Evolutionary conservation across 1,140 invertebrate species (phyloP).

Genomic region (Cotesia vestalis): DNA sequence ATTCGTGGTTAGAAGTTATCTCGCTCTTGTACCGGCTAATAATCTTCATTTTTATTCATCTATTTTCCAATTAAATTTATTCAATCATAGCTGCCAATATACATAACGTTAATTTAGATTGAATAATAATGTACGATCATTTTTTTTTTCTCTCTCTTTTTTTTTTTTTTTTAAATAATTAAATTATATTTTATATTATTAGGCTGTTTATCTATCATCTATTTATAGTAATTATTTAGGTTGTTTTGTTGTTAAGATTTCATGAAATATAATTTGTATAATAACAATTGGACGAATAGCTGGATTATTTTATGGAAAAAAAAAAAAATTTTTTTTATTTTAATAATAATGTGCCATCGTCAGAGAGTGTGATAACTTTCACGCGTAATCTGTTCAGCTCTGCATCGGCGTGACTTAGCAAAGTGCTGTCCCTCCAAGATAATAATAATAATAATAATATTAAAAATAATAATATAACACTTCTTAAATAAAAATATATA

Average conservation of each 20-base stretch:
- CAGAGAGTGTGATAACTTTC: conserved; percentile 64
- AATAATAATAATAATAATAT: conserved; percentile 56
- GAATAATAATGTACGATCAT: too few species aligned
- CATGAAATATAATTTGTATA: not conserved
- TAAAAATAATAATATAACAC: conserved; percentile 51
- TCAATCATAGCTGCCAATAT: too few species aligned
- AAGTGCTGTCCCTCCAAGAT: conserved; percentile 66
- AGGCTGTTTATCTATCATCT: too few species aligned
- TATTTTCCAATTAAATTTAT: not conserved
- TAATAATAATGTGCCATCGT: conserved; percentile 61
- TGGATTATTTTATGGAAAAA: conserved; percentile 19
- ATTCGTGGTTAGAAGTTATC: conserved; percentile 60
- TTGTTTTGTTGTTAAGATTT: not conserved
- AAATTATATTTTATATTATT: too few species aligned
- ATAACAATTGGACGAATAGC: not conserved
- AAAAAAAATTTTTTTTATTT: conserved; percentile 5
- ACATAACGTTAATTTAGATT: too few species aligned
- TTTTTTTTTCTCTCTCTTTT: too few species aligned
- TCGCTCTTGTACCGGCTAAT: conserved; percentile 48
- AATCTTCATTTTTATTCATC: not conserved
- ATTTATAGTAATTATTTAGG: conserved; percentile 9
- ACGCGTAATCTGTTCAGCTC: conserved; percentile 61
- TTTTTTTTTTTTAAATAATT: not conserved
- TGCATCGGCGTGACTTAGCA: conserved; percentile 62
- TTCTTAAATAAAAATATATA: conserved; percentile 63